A percentile compares a stretch with the other conserved stretches of the same genome.
These are phyloP conservation scores for Linnaemya tessellans DNA, from an alignment of 2,888 invertebrate genomes.

Conservation along the genomic window DNA sequence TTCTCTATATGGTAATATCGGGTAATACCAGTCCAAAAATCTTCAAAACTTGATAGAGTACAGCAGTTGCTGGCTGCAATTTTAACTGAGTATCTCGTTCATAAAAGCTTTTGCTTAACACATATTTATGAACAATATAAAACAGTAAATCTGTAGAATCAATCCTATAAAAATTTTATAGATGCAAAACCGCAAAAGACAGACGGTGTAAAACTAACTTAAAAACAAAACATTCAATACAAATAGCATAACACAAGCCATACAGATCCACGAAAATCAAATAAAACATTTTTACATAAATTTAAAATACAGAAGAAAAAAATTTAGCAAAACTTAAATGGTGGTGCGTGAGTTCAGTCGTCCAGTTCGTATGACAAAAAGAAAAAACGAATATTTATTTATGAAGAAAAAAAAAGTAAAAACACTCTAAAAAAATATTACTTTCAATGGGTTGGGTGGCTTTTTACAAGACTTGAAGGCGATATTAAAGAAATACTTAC, in stretches of 20 bases:
- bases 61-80: not conserved
- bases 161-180: not conserved
- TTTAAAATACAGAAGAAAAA: not conserved
- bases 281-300: conserved; percentile 18
- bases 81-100: not conserved
- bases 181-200: conserved; percentile 25
- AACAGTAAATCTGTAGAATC: not conserved
- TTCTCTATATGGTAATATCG: too few relatives aligned
- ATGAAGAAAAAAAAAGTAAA: conserved; percentile 4
- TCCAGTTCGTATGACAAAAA: conserved; percentile 61
- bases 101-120: conserved; percentile 31
- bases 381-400: too few relatives aligned
- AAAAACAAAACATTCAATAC: not conserved
- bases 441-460: conserved; percentile 57
- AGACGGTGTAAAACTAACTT: conserved; percentile 20
- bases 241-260: not conserved
- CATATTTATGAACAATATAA: conserved; percentile 4
- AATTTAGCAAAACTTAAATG: conserved; percentile 21
- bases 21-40: too few relatives aligned
- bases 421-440: not conserved
- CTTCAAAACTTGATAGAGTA: not conserved
- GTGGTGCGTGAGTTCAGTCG: conserved; percentile 63
- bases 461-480: conserved; percentile 47
- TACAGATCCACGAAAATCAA: conserved; percentile 9
- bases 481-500: conserved; percentile 31